Base-by-base conservation (phyloP, 2,797 vertebrate genomes). In the Lycodopsis pacificus region DNA sequence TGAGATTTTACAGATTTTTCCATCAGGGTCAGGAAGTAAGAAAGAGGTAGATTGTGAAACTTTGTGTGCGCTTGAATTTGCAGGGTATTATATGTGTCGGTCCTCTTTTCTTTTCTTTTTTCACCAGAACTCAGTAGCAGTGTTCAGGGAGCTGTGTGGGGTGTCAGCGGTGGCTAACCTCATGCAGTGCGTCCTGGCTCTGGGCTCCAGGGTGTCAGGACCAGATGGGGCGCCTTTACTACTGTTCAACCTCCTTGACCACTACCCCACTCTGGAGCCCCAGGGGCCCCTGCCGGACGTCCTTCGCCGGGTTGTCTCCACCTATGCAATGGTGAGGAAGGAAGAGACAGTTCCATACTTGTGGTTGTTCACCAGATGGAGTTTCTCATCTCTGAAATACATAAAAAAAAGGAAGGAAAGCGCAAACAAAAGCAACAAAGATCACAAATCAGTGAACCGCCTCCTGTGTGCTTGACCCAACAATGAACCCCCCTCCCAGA, bases 61-160 rank as follows among this genome's bases (percentile, higher is more conserved):
- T 67, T 66, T 51, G 9, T 25, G 10, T 27, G 25, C 6, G 32
- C 79, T 77, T 67, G 17, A 20, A 48, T 76, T 19, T 67, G 7
- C 13, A 44, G 53, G 20, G 34, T 64, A 49, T 58, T 8, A 38
- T 30, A 20, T 19, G 1, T 38, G 6, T 79, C 7, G 34, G 2
- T 53, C 14, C 7, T 77, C 9, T 62, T 22, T 22, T 46, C 2
- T 32, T 62, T 13, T 9, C 27, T 27, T 27, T 17, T n/a, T 5
- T 12, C 14, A 27, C 73, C 80, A 99, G 97, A 97, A 96, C 84
- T 95, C 97, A 0, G 95, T 98, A 66, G 96, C 94, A 59, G 95
- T 96, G 63, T 99, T 98, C 94, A 96, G 97, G 93, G 97, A 99
- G 90, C 92, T 98, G 74, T 99, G 97, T 46, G 97, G 97, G 56